Base-by-base conservation (phyloP, 2,113 vertebrate species). In the Girardinichthys multiradiatus region DNA sequence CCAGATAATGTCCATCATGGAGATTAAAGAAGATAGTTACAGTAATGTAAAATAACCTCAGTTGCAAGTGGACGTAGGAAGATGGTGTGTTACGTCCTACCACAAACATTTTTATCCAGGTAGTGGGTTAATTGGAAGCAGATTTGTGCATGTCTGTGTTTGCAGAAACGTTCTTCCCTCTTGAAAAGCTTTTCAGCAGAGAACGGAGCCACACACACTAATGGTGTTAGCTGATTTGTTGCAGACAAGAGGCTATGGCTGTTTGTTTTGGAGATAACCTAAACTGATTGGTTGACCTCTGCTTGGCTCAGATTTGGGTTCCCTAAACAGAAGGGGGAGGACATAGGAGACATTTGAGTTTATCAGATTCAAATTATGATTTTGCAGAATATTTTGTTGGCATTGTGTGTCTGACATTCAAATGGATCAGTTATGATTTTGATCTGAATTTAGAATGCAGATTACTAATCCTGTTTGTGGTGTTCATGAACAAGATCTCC, bases 191-290 rank as follows among this genome's bases (percentile, higher is more conserved):
- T 63, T 51, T 57, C 33, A 73, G 37, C 59, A 70, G 57, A 51
- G 45, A 79, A 75, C 57, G 15, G 27, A 31, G 4, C 7, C 66
- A 66, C 58, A 45, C 39, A 68, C 67, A 64, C 58, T 64, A 68
- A 60, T 6, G 17, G 30, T 12, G 68, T 28, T 51, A n/a, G 57
- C 15, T 70, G 79, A 77, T 57, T 62, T 66, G 81, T 60, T 59
- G 74, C 79, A 81, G 86, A 83, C 72, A 64, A 78, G 70, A 65
- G 70, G 78, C 74, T 58, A 63, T 17, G 33, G 62, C 39, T 88
- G 87, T 90, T 91, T 92, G 87, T 84, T 91, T 91, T 79, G 76
- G 68, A 87, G 92, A 92, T 92, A 83, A 74, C 64, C 70, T 79
- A 69, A 78, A 84, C 80, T 82, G 87, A 80, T 76, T 76, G 77